Conservation (phyloP, 2,113 vertebrate genomes). For the Lichenostomus cassidix region DNA sequence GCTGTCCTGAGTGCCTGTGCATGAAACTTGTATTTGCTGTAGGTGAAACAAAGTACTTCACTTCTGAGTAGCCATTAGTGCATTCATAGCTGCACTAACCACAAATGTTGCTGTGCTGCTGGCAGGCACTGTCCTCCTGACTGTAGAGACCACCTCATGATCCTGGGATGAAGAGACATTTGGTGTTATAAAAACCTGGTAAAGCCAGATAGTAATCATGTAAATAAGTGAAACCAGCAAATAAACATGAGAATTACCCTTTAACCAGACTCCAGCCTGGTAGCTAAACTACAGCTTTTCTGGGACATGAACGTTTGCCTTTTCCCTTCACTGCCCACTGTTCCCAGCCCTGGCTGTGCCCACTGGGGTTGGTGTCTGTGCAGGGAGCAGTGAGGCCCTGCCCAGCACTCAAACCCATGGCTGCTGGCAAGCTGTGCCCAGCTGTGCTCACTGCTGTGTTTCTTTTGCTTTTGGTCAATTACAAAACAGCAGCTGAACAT, state of each 20-base stretch:
- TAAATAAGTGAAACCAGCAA: background rate
- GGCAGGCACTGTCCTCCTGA: background rate
- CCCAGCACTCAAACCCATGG: background rate
- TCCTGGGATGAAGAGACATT: background rate
- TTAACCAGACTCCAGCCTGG: background rate
- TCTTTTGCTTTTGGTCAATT: background rate
- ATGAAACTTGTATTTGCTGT: background rate
- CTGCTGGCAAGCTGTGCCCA: background rate
- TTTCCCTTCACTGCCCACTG: background rate
- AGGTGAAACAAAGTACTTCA: background rate
- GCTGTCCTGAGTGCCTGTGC: background rate
- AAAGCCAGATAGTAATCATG: background rate
- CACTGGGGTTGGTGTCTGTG: background rate
- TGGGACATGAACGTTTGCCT: background rate
- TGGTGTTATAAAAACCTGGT: background rate
- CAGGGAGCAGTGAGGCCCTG: fast-evolving
- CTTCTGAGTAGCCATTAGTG: background rate
- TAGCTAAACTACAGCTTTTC: background rate
- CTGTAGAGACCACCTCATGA: background rate
- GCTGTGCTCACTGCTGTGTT: background rate
- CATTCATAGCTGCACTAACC: background rate
- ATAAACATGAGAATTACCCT: background rate
- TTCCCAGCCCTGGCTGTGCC: background rate
- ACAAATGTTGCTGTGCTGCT: background rate
- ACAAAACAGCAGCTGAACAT: background rate